A percentile compares a stretch with the other conserved stretches of the same genome.
phyloP scores from a whole-genome alignment of 2,113 vertebrate species.

The Murina feae region DNA sequence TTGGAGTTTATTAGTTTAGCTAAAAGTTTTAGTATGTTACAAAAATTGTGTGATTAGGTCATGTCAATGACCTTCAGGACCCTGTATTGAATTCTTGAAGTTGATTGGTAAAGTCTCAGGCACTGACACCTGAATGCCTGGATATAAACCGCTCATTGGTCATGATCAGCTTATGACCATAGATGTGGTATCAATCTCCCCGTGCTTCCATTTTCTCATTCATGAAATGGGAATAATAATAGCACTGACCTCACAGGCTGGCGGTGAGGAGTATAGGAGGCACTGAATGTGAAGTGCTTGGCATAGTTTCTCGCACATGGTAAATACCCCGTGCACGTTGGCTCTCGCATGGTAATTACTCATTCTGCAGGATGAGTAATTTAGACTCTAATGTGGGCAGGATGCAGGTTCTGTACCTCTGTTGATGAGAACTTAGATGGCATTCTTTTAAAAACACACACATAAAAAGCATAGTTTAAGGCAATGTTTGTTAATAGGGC shows the following conservation, averaged over 20 bases:
- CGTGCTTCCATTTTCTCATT: not conserved
- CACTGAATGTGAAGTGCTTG: not conserved
- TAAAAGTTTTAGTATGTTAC: not conserved
- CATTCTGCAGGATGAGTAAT: not conserved
- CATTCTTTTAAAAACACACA: not conserved
- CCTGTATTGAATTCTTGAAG: constrained; percentile 1
- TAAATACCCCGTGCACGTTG: not conserved
- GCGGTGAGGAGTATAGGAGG: not conserved
- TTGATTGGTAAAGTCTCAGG: not conserved
- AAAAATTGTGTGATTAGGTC: not conserved
- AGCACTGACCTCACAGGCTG: not conserved
- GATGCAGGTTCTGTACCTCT: not conserved
- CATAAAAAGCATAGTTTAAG: not conserved
- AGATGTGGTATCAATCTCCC: not conserved
- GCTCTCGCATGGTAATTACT: not conserved
- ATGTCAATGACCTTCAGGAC: not conserved
- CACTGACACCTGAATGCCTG: not conserved
- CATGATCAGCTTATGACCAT: not conserved
- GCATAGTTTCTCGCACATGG: not conserved
- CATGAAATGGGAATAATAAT: not conserved
- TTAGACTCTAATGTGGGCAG: not conserved
- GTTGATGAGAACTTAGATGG: not conserved
- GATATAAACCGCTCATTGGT: not conserved
- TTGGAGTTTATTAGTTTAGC: not conserved
- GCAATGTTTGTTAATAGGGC: not conserved